Evolutionary conservation across 2,888 invertebrate species (phyloP), one percentile per base, ranked within the genome.

Genomic region (Halictus quadricinctus): DNA sequence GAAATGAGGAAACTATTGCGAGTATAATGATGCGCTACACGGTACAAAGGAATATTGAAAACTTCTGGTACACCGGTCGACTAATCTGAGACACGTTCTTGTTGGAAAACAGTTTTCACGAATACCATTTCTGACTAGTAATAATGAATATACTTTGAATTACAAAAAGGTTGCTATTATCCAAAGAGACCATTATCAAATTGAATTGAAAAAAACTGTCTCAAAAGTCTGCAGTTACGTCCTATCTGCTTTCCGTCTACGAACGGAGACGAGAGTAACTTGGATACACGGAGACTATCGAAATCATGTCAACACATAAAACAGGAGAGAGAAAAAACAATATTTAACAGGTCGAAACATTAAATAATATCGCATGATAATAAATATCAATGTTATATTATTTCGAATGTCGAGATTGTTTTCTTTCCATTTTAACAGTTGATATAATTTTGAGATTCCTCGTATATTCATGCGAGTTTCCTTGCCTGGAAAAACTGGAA

Each of bases 141-240:
- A 43, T 36, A 60, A 84, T 77, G 13, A 29, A 69, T 84, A 75
- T 70, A 72, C 36, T 54, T 76, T 21, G 60, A 64, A 84, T 64
- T 83, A 74, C 78, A 74, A 72, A 75, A 84, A 72, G 13, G 15
- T 43, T 41, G 21, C 13, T 54, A 72, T 72, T 43, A 54, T 83
- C 70, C 50, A 60, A 75, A 78, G 79, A 72, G n/a, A 64, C 18
- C 15, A 50, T 77, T 75, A 72, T 46, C 43, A 84, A 83, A 83
- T 83, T 58, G 41, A 77, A 58, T 66, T 29, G 12, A 41, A 74
- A 73, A 70, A 75, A 60, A 50, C 25, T 43, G 54, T 50, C n/a
- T 60, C 48, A 43, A 81, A 83, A 73, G 70, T 70, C 70, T 43
- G 41, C n/a, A 69, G 64, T 21, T 50, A 1, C 41, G 21, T 58